Evolutionary conservation across 2,113 vertebrate species (phyloP).

Genomic region (Carassius auratus): DNA sequence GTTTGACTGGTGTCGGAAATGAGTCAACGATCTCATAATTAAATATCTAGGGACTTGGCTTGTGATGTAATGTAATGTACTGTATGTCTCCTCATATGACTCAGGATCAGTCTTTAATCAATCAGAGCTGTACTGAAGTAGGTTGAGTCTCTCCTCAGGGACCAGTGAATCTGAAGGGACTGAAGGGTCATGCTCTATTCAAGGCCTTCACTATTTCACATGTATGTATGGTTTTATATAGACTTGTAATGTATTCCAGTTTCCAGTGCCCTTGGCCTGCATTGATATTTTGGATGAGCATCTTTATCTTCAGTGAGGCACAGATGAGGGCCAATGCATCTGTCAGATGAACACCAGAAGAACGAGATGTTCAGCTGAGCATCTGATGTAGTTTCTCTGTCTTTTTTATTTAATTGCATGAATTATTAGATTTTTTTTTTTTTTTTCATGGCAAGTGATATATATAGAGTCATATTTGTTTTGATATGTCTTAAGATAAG

Average conservation of each 20-base stretch:
- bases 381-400: neutral
- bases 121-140: neutral
- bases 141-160: neutral
- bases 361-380: neutral
- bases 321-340: neutral
- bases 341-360: neutral
- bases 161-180: neutral
- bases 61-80: neutral
- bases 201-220: neutral
- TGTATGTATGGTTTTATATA: neutral
- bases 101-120: neutral
- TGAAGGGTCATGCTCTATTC: neutral
- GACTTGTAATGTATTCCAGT: neutral
- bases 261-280: neutral
- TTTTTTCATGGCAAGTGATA: neutral
- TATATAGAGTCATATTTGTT: neutral
- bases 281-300: neutral
- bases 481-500: neutral
- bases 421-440: neutral
- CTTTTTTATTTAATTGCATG: neutral
- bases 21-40: neutral
- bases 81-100: neutral
- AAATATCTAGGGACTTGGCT: neutral
- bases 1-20: neutral
- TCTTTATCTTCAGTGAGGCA: neutral